A percentile compares a stretch with the other conserved stretches of the same genome.
Evolutionary conservation across 2,113 vertebrate species (phyloP).

Genomic region (Menidia beryllina): DNA sequence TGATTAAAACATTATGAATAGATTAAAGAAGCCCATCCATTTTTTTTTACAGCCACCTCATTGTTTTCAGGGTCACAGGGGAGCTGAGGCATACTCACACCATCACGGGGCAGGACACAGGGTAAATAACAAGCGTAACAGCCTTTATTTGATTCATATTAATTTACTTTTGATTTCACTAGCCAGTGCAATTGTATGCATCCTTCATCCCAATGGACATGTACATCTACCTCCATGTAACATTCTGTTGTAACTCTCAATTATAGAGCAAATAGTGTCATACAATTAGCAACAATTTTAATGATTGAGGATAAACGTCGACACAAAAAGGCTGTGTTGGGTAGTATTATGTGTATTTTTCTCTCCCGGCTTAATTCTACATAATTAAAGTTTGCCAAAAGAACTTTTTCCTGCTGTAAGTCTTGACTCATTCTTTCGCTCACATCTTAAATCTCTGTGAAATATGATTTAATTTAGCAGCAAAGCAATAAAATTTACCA

Average conservation of each 20-base stretch:
- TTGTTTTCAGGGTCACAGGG: not conserved
- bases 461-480: slow-evolving; percentile 73
- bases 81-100: not conserved
- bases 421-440: slow-evolving; percentile 49
- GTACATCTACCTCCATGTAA: no score
- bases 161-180: no score
- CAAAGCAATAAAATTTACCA: slow-evolving; percentile 66
- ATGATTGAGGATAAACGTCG: slow-evolving; percentile 7
- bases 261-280: no score
- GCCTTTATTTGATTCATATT: no score
- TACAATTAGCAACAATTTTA: no score
- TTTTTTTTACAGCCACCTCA: not conserved
- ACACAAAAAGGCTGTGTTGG: slow-evolving; percentile 1
- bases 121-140: no score
- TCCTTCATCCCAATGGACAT: no score
- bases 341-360: slow-evolving; percentile 14
- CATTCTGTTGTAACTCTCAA: no score
- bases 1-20: not conserved
- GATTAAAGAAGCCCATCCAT: not conserved
- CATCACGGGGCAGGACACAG: not conserved
- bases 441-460: slow-evolving; percentile 62
- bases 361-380: slow-evolving; percentile 22
- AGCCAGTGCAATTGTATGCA: no score
- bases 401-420: slow-evolving; percentile 34
- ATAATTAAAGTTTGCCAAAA: slow-evolving; percentile 36